Percentiles rank a stretch among this genome's conserved stretches.
Evolutionary conservation across 2,113 vertebrate species (phyloP).

Genomic region (Tretioscincus oriximinensis): DNA sequence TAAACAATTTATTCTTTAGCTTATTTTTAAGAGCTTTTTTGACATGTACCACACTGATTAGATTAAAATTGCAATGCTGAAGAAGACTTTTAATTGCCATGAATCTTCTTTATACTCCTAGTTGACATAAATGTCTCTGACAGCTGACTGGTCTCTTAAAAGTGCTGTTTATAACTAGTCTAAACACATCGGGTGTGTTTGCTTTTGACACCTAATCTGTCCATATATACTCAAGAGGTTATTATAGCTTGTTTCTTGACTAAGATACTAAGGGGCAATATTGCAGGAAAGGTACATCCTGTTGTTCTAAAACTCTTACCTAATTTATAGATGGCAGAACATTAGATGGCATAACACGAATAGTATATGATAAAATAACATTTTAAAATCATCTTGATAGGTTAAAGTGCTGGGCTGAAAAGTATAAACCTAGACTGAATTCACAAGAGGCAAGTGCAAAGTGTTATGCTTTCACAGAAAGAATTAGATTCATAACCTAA

Average conservation of each 20-base stretch:
- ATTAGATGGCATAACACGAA: too few species aligned
- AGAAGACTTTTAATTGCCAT: background rate
- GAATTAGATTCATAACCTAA: too few species aligned
- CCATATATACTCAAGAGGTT: background rate
- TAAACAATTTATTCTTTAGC: background rate
- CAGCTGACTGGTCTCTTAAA: background rate
- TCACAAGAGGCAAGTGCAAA: too few species aligned
- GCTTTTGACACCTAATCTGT: background rate
- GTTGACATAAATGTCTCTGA: background rate
- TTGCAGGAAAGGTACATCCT: too few species aligned
- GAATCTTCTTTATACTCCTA: background rate
- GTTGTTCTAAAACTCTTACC: too few species aligned
- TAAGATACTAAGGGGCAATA: too few species aligned
- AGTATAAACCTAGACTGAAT: too few species aligned
- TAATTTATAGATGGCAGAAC: too few species aligned
- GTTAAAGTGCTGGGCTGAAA: too few species aligned
- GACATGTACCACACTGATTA: background rate
- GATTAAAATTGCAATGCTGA: background rate
- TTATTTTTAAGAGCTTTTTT: background rate
- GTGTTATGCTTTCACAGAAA: too few species aligned
- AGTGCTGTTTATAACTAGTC: background rate
- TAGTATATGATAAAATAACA: too few species aligned
- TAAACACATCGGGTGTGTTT: background rate
- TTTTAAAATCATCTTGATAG: too few species aligned
- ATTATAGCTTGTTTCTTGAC: background rate